Evolutionary conservation across 2,797 vertebrate species (phyloP), one percentile per base, ranked within the genome.

Genomic region (Notolabrus celidotus): DNA sequence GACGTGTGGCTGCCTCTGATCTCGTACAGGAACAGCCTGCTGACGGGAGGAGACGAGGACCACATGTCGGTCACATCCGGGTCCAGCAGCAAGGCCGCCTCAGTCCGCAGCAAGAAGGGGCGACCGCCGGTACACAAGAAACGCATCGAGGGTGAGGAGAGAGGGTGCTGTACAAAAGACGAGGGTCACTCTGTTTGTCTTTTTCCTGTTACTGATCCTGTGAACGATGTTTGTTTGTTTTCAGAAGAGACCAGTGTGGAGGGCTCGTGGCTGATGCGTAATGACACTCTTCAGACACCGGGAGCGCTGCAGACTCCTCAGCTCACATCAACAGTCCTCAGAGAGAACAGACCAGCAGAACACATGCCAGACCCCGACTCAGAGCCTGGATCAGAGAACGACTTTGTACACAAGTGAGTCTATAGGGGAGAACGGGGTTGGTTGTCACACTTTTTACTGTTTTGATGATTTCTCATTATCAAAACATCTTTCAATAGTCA

Each of bases 1-100:
- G 98, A 99, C 25, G 96, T 99, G 4, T 99, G 98, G 98, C 95
- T 99, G 79, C 98, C 98, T 3, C 95, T 99, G 20, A 99, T 99
- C 82, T 98, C 98, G 54, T 99, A 99, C 77, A 94, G 98, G 88
- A 99, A 99, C 93, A 99, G 98, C 0, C 88, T 99, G 79, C 95
- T 98, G 64, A 99, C 98, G 0, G 98, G 98, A 0, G 97, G 97
- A 1, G 93, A 94, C 31, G 98, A 97, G 7, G 97, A 99, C 82
- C 95, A 97, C 79, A 95, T 99, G 94, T 99, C 98, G 0, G 97
- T 99, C 60, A 98, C 96, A 25, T 93, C 92, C 84, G 97, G 97
- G 79, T 97, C 96, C 85, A 99, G 96, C 91, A 99, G 97, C 92
- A 98, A 98, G 89, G 92, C 97, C 9, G 96, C 96, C 49, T 97